These are phyloP conservation scores for Pyrocoelia pectoralis DNA, from an alignment of 2,888 invertebrate species.

Conservation along the genomic window DNA sequence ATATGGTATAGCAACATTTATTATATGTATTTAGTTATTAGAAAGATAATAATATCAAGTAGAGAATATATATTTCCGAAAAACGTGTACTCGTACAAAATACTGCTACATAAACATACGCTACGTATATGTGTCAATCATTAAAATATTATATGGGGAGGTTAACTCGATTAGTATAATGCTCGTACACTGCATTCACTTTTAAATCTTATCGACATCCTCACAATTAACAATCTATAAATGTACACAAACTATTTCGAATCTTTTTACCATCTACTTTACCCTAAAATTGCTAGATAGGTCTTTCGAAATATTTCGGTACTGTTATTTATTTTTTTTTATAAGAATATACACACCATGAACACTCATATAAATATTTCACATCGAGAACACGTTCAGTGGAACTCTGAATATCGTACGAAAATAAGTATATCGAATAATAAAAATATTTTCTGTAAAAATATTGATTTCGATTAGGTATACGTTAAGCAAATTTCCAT, in stretches of 20 bases:
- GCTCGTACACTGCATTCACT: conserved; percentile 51
- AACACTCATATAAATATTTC: conserved; percentile 56
- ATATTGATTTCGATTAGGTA: conserved; percentile 47
- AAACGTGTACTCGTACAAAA: conserved; percentile 63
- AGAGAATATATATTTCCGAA: conserved; percentile 59
- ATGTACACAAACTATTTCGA: conserved; percentile 48
- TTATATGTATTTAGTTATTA: conserved; percentile 59
- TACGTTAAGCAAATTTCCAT: conserved; percentile 54
- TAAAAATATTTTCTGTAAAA: conserved; percentile 55
- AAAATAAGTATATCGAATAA: conserved; percentile 49
- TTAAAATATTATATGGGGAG: conserved; percentile 58
- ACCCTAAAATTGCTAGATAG: conserved; percentile 4
- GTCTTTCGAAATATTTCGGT: conserved; percentile 29
- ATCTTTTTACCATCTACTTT: conserved; percentile 17
- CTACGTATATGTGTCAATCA: conserved; percentile 55
- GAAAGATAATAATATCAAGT: conserved; percentile 60
- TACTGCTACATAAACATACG: conserved; percentile 58
- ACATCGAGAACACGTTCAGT: conserved; percentile 62
- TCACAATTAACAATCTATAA: conserved; percentile 57
- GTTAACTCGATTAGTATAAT: conserved; percentile 52
- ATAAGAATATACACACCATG: conserved; percentile 47
- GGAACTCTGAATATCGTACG: conserved; percentile 58
- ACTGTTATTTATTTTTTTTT: conserved; percentile 29
- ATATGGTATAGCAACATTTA: conserved; percentile 61
- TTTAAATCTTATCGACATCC: conserved; percentile 58